Conservation (phyloP, 2,888 invertebrate species). For the Epistrophe eligans region DNA sequence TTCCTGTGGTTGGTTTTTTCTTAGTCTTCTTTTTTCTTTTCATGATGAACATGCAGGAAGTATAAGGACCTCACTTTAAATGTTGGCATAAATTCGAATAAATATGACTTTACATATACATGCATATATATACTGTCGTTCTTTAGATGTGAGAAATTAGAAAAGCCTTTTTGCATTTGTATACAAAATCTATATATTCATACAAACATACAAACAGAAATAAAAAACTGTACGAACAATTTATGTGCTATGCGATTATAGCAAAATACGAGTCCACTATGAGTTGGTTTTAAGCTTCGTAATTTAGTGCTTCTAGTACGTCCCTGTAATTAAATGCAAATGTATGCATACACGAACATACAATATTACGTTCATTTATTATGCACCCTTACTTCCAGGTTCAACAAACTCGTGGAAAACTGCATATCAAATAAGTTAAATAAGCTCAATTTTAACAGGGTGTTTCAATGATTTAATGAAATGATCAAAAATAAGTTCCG, state of each 20-base stretch:
- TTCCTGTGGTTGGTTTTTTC: slow-evolving; percentile 28
- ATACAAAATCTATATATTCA: neutral
- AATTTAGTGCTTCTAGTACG: slow-evolving; percentile 38
- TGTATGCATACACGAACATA: slow-evolving; percentile 52
- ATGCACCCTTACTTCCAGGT: slow-evolving; percentile 56
- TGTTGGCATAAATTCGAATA: slow-evolving; percentile 9
- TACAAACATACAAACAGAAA: neutral
- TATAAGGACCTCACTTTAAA: slow-evolving; percentile 1
- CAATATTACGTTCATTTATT: slow-evolving; percentile 41
- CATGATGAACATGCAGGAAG: slow-evolving; percentile 7
- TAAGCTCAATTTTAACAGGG: slow-evolving; percentile 32
- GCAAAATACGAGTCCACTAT: slow-evolving; percentile 4
- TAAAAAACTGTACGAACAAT: neutral
- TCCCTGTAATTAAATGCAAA: slow-evolving; percentile 70
- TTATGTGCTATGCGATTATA: slow-evolving; percentile 49
- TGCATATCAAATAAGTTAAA: slow-evolving; percentile 32
- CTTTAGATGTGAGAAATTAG: slow-evolving; percentile 33
- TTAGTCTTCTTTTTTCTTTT: neutral
- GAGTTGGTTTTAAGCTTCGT: slow-evolving; percentile 43
- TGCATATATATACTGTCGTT: too few species aligned
- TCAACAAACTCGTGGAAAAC: slow-evolving; percentile 51
- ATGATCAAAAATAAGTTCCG: too few species aligned
- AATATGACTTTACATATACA: neutral
- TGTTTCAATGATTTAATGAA: too few species aligned
- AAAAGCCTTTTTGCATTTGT: slow-evolving; percentile 18